phyloP scores from a whole-genome alignment of 2,797 vertebrate genomes.

The Acrossocheilus wenchowensis region DNA sequence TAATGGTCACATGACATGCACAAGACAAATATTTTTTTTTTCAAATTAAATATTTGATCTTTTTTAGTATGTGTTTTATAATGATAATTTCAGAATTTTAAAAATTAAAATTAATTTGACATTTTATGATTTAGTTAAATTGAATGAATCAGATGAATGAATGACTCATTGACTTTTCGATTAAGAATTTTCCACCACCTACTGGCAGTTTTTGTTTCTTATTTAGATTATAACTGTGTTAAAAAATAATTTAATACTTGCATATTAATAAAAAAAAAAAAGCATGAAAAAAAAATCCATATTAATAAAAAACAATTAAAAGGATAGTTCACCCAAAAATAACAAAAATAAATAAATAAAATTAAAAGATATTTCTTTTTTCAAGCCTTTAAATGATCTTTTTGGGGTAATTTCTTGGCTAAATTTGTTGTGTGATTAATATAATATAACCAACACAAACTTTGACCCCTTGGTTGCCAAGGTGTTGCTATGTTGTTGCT shows the following conservation, averaged over 20 bases:
- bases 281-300: neutral
- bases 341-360: too few species aligned
- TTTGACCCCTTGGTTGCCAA: neutral
- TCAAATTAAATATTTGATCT: neutral
- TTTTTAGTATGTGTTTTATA: too few species aligned
- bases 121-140: neutral
- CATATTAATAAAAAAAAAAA: neutral
- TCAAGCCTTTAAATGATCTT: too few species aligned
- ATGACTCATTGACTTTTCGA: too few species aligned
- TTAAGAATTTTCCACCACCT: neutral
- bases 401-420: too few species aligned
- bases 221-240: neutral
- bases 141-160: too few species aligned
- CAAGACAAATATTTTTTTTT: neutral
- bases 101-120: neutral
- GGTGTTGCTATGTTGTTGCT: neutral
- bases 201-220: neutral
- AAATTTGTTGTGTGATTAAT: too few species aligned
- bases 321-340: neutral
- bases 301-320: neutral
- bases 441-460: neutral
- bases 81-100: neutral
- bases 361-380: too few species aligned
- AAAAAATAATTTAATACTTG: neutral
- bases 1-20: neutral